Evolutionary conservation across 1,140 invertebrate genomes (phyloP).

Genomic region (Lineus longissimus): DNA sequence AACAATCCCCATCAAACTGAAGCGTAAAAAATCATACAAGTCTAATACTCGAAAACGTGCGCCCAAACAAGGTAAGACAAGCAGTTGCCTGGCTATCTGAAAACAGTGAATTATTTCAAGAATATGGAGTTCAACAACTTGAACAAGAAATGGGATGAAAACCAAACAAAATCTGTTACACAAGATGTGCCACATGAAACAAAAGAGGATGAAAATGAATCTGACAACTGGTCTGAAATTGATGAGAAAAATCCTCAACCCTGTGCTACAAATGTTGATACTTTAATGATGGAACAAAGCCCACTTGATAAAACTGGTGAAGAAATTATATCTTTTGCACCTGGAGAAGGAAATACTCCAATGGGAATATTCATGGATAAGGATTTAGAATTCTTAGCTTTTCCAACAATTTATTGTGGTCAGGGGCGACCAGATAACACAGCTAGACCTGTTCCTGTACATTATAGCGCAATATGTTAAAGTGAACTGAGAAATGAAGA

Average conservation of each 20-base stretch:
- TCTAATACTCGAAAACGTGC: background rate
- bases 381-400: conserved; percentile 19
- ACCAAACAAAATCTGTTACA: background rate
- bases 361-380: conserved; percentile 19
- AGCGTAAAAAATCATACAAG: background rate
- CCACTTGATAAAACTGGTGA: too few relatives aligned
- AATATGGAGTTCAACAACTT: background rate
- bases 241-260: conserved; percentile 16
- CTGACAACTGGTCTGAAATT: conserved; percentile 19
- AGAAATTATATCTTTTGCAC: conserved; percentile 10
- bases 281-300: conserved; percentile 11
- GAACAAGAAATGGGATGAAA: background rate
- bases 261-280: conserved; percentile 12
- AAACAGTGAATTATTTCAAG: background rate
- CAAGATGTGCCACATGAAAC: background rate
- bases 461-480: conserved; percentile 21
- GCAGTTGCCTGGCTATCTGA: background rate
- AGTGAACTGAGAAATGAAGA: conserved; percentile 20
- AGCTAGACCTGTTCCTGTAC: conserved; percentile 8
- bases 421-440: conserved; percentile 14
- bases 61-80: background rate
- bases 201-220: background rate
- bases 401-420: conserved; percentile 23
- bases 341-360: conserved; percentile 19
- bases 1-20: background rate